These are phyloP conservation scores for Mycalesis mineus DNA, from an alignment of 2,888 invertebrate species.

Conservation along the genomic window DNA sequence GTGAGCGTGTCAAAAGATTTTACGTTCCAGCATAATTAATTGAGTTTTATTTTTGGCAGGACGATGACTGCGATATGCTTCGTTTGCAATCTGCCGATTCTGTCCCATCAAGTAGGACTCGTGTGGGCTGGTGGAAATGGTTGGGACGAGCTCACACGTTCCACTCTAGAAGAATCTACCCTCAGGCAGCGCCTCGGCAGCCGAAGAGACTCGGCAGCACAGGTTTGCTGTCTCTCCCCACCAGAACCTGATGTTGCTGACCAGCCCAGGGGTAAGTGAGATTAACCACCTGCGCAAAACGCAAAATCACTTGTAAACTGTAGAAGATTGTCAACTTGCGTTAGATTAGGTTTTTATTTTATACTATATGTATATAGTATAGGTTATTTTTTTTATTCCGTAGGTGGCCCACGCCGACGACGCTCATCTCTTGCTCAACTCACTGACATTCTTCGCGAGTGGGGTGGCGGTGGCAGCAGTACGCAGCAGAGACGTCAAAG, in stretches of 20 bases:
- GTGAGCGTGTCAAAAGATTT: neutral
- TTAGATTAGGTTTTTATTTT: too few species aligned
- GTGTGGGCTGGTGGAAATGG: constrained; percentile 97
- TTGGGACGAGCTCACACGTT: constrained; percentile 94
- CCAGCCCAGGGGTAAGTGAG: constrained; percentile 57
- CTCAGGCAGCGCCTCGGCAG: constrained; percentile 90
- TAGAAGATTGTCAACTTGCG: too few species aligned
- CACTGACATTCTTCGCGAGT: constrained; percentile 91
- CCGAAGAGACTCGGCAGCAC: constrained; percentile 93
- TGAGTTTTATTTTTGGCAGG: constrained; percentile 75
- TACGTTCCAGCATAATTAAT: neutral
- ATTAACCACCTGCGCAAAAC: neutral
- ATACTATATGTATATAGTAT: too few species aligned
- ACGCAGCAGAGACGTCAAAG: constrained; percentile 74
- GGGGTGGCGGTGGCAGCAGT: constrained; percentile 85
- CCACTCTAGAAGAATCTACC: constrained; percentile 90
- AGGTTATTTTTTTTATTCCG: neutral
- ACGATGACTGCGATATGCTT: constrained; percentile 97
- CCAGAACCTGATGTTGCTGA: constrained; percentile 87
- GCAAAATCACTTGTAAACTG: too few species aligned
- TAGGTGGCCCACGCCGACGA: constrained; percentile 83
- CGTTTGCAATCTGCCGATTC: constrained; percentile 96
- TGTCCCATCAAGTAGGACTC: constrained; percentile 95
- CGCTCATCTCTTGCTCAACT: constrained; percentile 92
- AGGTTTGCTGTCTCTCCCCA: constrained; percentile 90